Evolutionary conservation across 2,797 vertebrate species (phyloP), one percentile per base, ranked within the genome.

Genomic region (Gymnodraco acuticeps): DNA sequence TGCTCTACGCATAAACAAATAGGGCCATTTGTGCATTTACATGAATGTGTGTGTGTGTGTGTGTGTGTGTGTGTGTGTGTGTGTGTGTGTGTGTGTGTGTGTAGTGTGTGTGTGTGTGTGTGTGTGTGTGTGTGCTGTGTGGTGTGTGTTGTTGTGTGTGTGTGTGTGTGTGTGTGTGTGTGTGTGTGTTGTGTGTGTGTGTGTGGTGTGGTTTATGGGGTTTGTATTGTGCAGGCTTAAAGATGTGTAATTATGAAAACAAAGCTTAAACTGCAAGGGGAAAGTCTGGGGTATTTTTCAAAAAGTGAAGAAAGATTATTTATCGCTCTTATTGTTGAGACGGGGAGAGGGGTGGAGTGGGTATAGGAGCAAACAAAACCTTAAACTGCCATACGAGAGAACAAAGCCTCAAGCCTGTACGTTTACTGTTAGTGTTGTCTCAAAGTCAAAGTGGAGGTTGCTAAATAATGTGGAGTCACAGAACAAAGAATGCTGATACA

Each of bases 391-490:
- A 84, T 81, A 60, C 1, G 38, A 55, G 13, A 5, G 52, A 90
- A 92, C 87, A 91, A 89, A 85, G 70, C 70, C 56, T 43, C 19
- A 1, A 65, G 77, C 61, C 81, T 80, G 47, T 77, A 82, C 76
- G 87, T 89, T 83, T 73, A 61, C 78, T 3, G 74, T 88, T 73
- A 54, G 75, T 78, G 87, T 85, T 88, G 78, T 85, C 89, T 83
- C 87, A 92, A 93, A 93, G 91, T 92, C 90, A 92, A 85, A 91
- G 90, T 87, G 84, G 85, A 90, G 85, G 78, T 69, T 82, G 70
- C 43, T 43, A 81, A 84, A 88, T 85, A 88, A 86, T 81, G 77
- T 66, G 62, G 64, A 90, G 90, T 81, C 70, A 79, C 78, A 71
- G 80, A 88, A 91, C 83, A 92, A 87, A 88, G 83, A 75, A 64